These are phyloP conservation scores for Caenorhabditis sp. DNA, from an alignment of 2,888 invertebrate genomes.

Conservation along the genomic window DNA sequence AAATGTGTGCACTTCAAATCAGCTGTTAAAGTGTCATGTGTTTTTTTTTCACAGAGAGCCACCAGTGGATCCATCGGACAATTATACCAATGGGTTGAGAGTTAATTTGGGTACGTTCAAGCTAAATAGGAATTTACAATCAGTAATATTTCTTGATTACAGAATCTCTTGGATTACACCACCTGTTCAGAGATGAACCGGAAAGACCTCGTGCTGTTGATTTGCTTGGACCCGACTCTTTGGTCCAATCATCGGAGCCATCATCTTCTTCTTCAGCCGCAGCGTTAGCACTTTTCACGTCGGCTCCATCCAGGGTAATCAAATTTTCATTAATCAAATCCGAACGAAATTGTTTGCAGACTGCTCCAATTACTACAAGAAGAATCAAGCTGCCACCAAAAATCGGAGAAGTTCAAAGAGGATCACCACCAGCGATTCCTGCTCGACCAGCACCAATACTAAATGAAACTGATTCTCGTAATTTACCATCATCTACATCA, in stretches of 20 bases:
- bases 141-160: not conserved
- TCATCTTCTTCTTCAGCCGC: too few relatives aligned
- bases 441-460: conserved; percentile 12
- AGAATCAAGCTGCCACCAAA: too few relatives aligned
- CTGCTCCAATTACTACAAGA: not conserved
- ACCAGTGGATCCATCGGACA: not conserved
- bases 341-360: not conserved
- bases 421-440: conserved; percentile 18
- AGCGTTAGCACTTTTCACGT: too few relatives aligned
- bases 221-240: too few relatives aligned
- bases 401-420: too few relatives aligned
- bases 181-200: too few relatives aligned
- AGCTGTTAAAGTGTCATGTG: not conserved
- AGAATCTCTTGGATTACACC: too few relatives aligned
- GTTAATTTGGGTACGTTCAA: not conserved
- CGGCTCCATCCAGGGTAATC: too few relatives aligned
- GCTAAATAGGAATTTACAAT: not conserved
- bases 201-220: too few relatives aligned
- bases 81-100: conserved; percentile 8
- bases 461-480: too few relatives aligned
- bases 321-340: not conserved
- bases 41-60: not conserved
- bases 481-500: too few relatives aligned
- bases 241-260: too few relatives aligned
- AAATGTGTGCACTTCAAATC: not conserved